These are phyloP conservation scores for Sander vitreus DNA, from an alignment of 2,113 vertebrate species.

Conservation along the genomic window DNA sequence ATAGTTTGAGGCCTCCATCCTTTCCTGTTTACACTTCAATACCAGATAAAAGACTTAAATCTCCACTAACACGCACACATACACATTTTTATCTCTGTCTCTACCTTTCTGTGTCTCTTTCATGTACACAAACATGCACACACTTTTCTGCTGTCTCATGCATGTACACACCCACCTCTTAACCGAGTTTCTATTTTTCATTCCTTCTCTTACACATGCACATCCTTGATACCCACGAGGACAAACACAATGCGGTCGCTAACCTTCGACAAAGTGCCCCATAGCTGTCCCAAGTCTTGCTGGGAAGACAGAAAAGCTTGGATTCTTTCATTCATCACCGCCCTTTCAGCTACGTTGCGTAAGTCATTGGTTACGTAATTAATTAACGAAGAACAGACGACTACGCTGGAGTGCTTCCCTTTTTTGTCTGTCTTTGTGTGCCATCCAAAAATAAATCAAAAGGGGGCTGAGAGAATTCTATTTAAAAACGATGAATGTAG, in stretches of 20 bases:
- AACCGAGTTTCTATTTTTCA: not conserved
- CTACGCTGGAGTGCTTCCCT: constrained; percentile 16
- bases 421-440: constrained; percentile 34
- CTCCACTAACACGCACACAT: not conserved
- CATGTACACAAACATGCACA: constrained; percentile 43
- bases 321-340: not conserved
- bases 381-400: constrained; percentile 48
- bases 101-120: constrained; percentile 37
- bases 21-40: constrained; percentile 79
- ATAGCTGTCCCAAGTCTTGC: not conserved
- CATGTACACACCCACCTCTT: constrained; percentile 33
- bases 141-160: constrained; percentile 15
- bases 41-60: constrained; percentile 62
- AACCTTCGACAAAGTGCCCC: not conserved
- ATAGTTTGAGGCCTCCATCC: constrained; percentile 69
- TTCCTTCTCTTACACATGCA: not conserved
- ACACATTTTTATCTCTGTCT: constrained; percentile 31
- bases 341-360: constrained; percentile 30
- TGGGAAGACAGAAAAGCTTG: not conserved
- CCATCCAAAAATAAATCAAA: constrained; percentile 54
- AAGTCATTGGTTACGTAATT: constrained; percentile 51
- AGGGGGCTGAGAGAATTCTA: constrained; percentile 20
- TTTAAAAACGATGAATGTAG: constrained; percentile 14
- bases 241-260: not conserved
- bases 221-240: not conserved